A percentile compares a stretch with the other conserved stretches of the same genome.
phyloP scores from a whole-genome alignment of 2,888 invertebrate genomes.

The Tipula unca region DNA sequence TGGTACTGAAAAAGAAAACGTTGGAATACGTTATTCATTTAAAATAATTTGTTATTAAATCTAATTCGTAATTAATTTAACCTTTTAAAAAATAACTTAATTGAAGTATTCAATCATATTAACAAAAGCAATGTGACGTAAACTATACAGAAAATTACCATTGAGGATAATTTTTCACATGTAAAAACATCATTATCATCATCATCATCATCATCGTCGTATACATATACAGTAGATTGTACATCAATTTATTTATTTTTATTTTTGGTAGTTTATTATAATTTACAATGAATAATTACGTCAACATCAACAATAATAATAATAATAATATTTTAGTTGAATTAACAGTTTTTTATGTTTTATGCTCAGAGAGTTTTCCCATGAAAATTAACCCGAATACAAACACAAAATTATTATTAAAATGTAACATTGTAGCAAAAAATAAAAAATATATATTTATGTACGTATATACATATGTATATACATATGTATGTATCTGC shows the following conservation, averaged over 20 bases:
- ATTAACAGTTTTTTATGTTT: background rate
- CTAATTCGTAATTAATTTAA: background rate
- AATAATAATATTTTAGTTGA: background rate
- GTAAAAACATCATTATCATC: background rate
- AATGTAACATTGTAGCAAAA: background rate
- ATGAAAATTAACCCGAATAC: background rate
- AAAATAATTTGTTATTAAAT: background rate
- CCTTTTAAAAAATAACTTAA: background rate
- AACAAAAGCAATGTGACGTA: background rate
- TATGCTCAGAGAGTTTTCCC: background rate
- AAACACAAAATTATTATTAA: background rate
- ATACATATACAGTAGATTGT: background rate
- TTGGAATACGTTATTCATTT: background rate
- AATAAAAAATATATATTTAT: no score
- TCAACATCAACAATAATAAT: background rate
- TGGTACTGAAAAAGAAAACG: conserved; percentile 58
- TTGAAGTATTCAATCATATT: background rate
- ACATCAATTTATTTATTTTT: background rate
- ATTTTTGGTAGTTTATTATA: background rate
- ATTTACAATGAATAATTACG: background rate
- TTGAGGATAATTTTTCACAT: background rate
- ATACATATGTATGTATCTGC: background rate
- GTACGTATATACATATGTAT: background rate
- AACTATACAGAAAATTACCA: background rate
- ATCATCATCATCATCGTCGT: background rate